phyloP scores from a whole-genome alignment of 2,797 vertebrate species.

The Tiaroga cobitis region DNA sequence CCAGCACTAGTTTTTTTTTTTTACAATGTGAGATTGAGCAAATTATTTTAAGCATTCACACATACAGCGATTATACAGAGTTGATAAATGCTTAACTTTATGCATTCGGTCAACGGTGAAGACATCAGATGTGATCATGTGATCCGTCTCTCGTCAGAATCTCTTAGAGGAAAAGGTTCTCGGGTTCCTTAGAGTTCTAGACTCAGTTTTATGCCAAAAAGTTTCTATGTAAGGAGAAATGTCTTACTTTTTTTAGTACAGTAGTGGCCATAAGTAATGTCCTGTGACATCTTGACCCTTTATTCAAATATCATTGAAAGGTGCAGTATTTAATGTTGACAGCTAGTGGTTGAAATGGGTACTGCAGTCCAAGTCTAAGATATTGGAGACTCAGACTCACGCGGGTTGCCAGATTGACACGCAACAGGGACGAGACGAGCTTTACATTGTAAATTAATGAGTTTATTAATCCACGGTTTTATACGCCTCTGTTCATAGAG shows the following conservation, averaged over 20 bases:
- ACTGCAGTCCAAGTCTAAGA: background rate
- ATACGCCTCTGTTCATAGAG: no score
- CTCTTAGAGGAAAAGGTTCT: background rate
- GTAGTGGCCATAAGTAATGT: no score
- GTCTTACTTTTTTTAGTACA: no score
- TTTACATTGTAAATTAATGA: no score
- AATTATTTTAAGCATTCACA: conserved; percentile 32
- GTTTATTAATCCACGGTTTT: no score
- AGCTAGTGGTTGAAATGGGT: background rate
- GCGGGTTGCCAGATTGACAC: background rate
- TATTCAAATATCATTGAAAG: background rate
- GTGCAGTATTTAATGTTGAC: background rate
- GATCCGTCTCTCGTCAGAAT: background rate
- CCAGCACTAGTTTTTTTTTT: background rate
- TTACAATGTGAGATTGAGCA: background rate
- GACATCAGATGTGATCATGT: background rate
- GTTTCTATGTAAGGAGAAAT: no score
- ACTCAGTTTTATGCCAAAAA: background rate
- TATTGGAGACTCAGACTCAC: background rate
- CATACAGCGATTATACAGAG: background rate
- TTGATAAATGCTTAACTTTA: no score
- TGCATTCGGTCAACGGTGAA: background rate
- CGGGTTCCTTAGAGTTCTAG: background rate
- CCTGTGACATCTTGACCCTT: no score
- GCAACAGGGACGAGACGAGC: no score